These are phyloP conservation scores for Hydra vulgaris DNA, from an alignment of 30 jellyfish, hydroid and myxozoan genomes.

Conservation along the genomic window DNA sequence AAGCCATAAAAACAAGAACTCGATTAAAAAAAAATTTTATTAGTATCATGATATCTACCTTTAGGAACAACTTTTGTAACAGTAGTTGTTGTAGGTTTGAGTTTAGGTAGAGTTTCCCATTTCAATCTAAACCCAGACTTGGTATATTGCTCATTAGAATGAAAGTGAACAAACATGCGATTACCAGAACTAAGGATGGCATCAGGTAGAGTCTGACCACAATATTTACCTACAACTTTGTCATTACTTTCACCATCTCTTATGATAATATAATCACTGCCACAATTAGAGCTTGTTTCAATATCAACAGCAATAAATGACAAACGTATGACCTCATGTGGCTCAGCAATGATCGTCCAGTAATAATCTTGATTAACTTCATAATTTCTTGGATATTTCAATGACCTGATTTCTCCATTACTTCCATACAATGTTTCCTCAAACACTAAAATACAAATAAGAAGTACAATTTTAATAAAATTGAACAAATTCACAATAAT, in stretches of 20 bases:
- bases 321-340: neutral
- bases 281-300: conserved; percentile 43
- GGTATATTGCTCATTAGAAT: conserved; percentile 19
- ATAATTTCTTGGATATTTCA: conserved; percentile 40
- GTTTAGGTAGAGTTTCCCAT: neutral
- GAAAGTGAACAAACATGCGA: conserved; percentile 15
- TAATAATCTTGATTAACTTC: conserved; percentile 13
- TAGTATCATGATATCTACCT: no score
- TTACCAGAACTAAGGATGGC: conserved; percentile 12
- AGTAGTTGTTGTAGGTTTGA: neutral
- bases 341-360: conserved; percentile 36
- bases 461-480: no score
- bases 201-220: conserved; percentile 55
- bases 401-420: conserved; percentile 51
- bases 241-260: conserved; percentile 22
- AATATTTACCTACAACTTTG: conserved; percentile 37
- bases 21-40: no score
- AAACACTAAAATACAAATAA: neutral
- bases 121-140: conserved; percentile 17
- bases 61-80: neutral
- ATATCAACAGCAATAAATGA: conserved; percentile 39
- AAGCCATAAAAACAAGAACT: no score
- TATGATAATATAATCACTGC: conserved; percentile 36
- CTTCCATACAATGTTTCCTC: conserved; percentile 1
- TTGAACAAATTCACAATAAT: no score